These are phyloP conservation scores for Ardeotis arabs DNA, from an alignment of 2,113 vertebrate genomes.

Conservation along the genomic window DNA sequence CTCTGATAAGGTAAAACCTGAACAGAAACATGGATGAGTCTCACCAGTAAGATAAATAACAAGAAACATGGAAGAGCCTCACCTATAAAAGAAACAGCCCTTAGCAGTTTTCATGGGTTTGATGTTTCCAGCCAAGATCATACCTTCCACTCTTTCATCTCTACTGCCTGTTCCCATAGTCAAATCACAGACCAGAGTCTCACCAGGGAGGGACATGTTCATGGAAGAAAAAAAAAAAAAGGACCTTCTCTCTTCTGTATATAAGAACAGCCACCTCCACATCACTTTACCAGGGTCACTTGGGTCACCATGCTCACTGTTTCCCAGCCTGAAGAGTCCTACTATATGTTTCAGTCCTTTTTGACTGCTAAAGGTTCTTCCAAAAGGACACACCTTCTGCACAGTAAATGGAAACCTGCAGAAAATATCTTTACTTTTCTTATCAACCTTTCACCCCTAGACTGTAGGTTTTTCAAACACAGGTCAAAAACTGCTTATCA, in stretches of 20 bases:
- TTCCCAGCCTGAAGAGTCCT: background rate
- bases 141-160: background rate
- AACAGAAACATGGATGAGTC: background rate
- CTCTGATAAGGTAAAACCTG: background rate
- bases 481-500: background rate
- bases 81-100: background rate
- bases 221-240: no score
- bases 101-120: background rate
- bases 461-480: background rate
- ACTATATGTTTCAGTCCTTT: background rate
- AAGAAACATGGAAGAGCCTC: background rate
- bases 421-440: background rate
- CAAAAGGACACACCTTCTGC: background rate
- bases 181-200: background rate
- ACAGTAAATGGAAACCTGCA: background rate
- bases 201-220: background rate
- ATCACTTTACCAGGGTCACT: background rate
- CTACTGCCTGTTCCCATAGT: background rate
- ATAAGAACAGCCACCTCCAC: background rate
- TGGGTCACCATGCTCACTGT: background rate
- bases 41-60: background rate
- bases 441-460: background rate
- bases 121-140: background rate
- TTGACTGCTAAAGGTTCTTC: background rate
- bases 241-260: background rate